Evolutionary conservation across 1,140 invertebrate species (phyloP).

Genomic region (Platorchestia sp.): DNA sequence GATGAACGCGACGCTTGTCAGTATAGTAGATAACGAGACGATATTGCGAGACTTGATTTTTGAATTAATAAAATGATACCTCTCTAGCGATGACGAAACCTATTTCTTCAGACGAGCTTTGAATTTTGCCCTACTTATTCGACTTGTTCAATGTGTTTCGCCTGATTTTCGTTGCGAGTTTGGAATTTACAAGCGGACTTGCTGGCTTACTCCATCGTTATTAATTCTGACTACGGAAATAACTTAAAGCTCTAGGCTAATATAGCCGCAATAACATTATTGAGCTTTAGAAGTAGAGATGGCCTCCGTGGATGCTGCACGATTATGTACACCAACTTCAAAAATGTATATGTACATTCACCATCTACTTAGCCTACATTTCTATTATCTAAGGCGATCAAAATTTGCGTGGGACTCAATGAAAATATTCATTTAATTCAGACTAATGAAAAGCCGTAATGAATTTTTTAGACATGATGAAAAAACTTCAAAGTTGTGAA

Average conservation of each 20-base stretch:
- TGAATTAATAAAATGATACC: neutral
- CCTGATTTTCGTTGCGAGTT: neutral
- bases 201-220: neutral
- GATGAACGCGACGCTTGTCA: too few relatives aligned
- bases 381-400: neutral
- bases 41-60: neutral
- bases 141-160: neutral
- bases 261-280: slow-evolving; percentile 12
- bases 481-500: too few relatives aligned
- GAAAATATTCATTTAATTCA: neutral
- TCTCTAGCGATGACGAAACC: neutral
- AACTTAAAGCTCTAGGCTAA: neutral
- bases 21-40: too few relatives aligned
- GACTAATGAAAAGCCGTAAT: too few relatives aligned
- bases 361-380: neutral
- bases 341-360: neutral
- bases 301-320: neutral
- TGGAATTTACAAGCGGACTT: neutral
- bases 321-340: neutral
- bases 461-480: too few relatives aligned
- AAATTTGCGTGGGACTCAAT: neutral
- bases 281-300: slow-evolving; percentile 16
- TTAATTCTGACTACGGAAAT: neutral
- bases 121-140: neutral
- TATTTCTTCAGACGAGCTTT: neutral